Base-by-base conservation (phyloP, 2,797 vertebrate species). In the Rachycentron canadum region DNA sequence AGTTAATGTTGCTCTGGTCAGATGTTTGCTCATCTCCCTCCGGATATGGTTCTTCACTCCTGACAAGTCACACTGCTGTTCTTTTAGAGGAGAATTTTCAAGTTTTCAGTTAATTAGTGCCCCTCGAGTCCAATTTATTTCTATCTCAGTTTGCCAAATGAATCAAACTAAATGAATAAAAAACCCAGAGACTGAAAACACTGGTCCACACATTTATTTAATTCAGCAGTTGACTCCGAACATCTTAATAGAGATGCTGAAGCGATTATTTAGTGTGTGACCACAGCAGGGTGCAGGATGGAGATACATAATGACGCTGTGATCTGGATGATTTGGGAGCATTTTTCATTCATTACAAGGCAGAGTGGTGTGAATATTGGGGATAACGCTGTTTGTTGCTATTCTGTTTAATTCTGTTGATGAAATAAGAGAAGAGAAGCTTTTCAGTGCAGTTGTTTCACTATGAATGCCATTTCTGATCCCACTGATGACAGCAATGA, bases 41-140 rank as follows among this genome's bases (percentile, higher is more conserved):
- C 65, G 19, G 25, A 10, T 62, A 32, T 28, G 36, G 14, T 16
- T 53, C 40, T n/a, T 52, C 28, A n/a, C 8, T 5, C 34, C 40
- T 74, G 30, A 65, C 47, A 69, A 77, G 60, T 25, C 47, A 26
- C 3, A 53, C 47, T 49, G 52, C 43, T 43, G 28, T 19, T 67
- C 47, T 53, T 40, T 36, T 16, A 43, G 23, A 67, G 32, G 40
- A 50, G 66, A 53, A 70, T 69, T 61, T 67, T 65, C 26, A 60
- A 36, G 34, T 76, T 73, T 57, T 47, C 50, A 45, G 58, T 80
- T 76, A 72, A 84, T 84, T 53, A 50, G n/a, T 60, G 45, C 28
- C 56, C 13, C 60, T 23, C 21, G 12, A 61, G 56, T 63, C 67
- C 25, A 53, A 85, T 73, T 1, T 0, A 28, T 36, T 40, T 53